Percentiles rank a stretch among this genome's conserved stretches.
phyloP scores from a whole-genome alignment of 2,888 invertebrate species.

The Scrobipalpa atriplicella region DNA sequence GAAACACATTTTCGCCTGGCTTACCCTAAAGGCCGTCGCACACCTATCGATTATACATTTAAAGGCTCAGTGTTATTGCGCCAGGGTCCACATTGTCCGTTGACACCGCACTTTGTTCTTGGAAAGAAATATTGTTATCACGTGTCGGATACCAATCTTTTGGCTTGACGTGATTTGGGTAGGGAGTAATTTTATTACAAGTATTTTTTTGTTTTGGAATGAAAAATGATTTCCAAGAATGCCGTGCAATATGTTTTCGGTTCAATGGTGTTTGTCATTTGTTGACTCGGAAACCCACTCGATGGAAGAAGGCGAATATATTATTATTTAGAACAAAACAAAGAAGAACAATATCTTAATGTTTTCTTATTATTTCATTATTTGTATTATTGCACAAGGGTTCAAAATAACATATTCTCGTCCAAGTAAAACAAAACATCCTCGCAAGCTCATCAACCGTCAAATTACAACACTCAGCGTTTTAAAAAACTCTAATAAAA shows the following conservation, averaged over 20 bases:
- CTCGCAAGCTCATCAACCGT: too few relatives aligned
- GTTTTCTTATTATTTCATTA: too few relatives aligned
- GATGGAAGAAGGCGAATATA: too few relatives aligned
- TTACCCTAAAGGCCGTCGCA: constrained; percentile 1
- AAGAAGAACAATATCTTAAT: too few relatives aligned
- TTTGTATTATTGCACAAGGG: too few relatives aligned
- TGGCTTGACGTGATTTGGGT: constrained; percentile 34
- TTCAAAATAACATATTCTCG: too few relatives aligned
- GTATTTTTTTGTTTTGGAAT: not conserved
- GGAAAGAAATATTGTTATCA: constrained; percentile 59
- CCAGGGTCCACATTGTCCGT: constrained; percentile 55
- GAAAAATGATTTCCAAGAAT: not conserved
- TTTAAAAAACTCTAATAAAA: not conserved
- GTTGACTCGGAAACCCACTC: too few relatives aligned
- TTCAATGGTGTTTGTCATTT: too few relatives aligned
- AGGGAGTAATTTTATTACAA: not conserved
- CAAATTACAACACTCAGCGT: not conserved
- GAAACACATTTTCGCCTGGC: not conserved
- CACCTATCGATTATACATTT: constrained; percentile 56
- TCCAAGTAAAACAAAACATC: too few relatives aligned
- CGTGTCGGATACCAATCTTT: constrained; percentile 49
- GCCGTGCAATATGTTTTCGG: not conserved
- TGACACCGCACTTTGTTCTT: constrained; percentile 63
- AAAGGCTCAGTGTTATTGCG: constrained; percentile 56
- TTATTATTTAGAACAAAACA: too few relatives aligned